Base-by-base conservation (phyloP, 2,888 invertebrate species). In the Tipula confusa region DNA sequence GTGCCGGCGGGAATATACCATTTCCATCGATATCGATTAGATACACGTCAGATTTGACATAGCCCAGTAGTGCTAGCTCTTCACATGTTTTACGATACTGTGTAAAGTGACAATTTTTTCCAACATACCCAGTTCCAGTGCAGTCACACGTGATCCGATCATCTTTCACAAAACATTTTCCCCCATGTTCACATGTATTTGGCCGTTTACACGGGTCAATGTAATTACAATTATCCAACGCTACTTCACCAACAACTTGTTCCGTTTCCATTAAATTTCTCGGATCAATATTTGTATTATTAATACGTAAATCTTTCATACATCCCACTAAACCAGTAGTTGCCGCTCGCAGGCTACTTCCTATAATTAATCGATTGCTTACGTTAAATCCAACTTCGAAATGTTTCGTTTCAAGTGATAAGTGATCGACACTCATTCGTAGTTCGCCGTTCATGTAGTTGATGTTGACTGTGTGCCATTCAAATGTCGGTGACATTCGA, bases 91-190 rank as follows among this genome's bases (percentile, higher is more conserved):
- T 95, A 85, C 96, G 93, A 87, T 96, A 96, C 84, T 95, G 93
- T 0, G 98, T 97, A 86, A 98, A 98, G 88, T 98, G 98, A 87
- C 98, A 98, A 87, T 97, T 97, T 87, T 96, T 95, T 9, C 98
- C 98, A 81, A 95, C 95, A 87, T 98, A 98, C 0, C 97, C 97
- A 3, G 97, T 97, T 85, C 94, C 95, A 79, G 94, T 93, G 89
- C 98, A 98, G 87, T 98, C 96, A 88, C 98, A 98, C 33, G 94
- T 95, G 79, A 97, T 93, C 83, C 94, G 92, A 87, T 97, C 96
- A 88, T 97, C 96, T 87, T 95, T 94, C 0, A 97, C 96, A 29
- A 96, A 95, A 89, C 98, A 98, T 86, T 95, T 93, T 0, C 97
- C 97, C 0, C 95, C 96, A 87, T 98, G 97, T 87, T 97, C 97